These are phyloP conservation scores for Podarcis muralis DNA, from an alignment of 2,113 vertebrate species.

Conservation along the genomic window DNA sequence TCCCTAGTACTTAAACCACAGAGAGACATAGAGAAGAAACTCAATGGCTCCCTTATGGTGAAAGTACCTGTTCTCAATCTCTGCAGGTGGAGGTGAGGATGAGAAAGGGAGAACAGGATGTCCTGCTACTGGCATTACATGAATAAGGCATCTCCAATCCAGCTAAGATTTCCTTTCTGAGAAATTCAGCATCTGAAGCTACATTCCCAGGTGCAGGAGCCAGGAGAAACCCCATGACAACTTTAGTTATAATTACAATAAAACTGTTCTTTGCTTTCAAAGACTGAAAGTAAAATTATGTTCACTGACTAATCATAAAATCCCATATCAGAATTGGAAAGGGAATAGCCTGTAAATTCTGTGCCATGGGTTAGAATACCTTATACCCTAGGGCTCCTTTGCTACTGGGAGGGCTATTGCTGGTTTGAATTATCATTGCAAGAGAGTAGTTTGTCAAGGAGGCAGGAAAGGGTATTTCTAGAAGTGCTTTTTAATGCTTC, in stretches of 20 bases:
- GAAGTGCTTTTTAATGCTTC: conserved; percentile 52
- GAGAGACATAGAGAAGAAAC: neutral
- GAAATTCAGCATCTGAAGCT: neutral
- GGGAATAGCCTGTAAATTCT: neutral
- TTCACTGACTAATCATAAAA: conserved; percentile 50
- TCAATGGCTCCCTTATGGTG: too few species aligned
- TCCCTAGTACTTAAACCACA: neutral
- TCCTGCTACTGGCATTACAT: neutral
- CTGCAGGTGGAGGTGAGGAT: neutral
- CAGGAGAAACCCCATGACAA: neutral
- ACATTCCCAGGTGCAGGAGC: neutral
- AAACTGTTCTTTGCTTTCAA: neutral
- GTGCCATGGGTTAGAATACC: neutral
- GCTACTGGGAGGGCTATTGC: conserved; percentile 35
- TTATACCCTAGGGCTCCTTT: neutral
- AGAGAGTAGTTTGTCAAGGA: conserved; percentile 59
- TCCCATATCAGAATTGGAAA: conserved; percentile 63
- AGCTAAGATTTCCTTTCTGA: neutral
- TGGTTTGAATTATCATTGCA: conserved; percentile 66
- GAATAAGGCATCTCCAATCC: neutral
- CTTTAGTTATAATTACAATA: neutral
- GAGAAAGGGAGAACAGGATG: neutral
- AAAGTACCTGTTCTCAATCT: neutral
- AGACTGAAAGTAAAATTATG: neutral
- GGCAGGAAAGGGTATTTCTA: conserved; percentile 51